phyloP scores from a whole-genome alignment of 2,888 invertebrate species.

The Athalia cordata region DNA sequence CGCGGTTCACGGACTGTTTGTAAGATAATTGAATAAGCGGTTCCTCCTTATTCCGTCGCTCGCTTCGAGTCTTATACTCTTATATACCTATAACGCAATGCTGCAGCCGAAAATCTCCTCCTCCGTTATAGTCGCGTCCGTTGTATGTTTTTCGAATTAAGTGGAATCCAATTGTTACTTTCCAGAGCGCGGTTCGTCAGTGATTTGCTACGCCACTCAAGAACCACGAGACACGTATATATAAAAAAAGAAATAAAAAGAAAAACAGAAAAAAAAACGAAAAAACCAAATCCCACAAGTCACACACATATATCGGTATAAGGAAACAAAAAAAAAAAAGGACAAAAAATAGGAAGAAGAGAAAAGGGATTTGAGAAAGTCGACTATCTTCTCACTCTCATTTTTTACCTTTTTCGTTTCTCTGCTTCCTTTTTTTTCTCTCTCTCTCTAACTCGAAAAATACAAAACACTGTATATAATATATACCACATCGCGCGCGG shows the following conservation, averaged over 20 bases:
- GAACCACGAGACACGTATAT: slow-evolving; percentile 27
- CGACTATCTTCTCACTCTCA: neutral
- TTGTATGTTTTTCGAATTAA: slow-evolving; percentile 60
- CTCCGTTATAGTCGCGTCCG: neutral
- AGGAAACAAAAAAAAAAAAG: too few species aligned
- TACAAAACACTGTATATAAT: neutral
- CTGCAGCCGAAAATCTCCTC: neutral
- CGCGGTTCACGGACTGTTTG: slow-evolving; percentile 40
- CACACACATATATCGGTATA: too few species aligned
- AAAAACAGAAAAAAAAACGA: too few species aligned
- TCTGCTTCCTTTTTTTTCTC: neutral
- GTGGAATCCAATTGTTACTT: slow-evolving; percentile 60
- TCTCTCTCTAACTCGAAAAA: neutral
- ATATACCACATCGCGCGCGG: neutral
- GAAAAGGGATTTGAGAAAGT: neutral
- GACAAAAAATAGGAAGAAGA: neutral
- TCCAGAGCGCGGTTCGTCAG: slow-evolving; percentile 55
- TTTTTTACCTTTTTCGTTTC: neutral
- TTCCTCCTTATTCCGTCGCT: neutral
- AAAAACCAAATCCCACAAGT: neutral
- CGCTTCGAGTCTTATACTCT: neutral
- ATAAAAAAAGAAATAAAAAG: too few species aligned
- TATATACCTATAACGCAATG: too few species aligned
- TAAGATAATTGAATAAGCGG: slow-evolving; percentile 47
- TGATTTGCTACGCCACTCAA: slow-evolving; percentile 60